Evolutionary conservation across 1,140 invertebrate species (phyloP), one percentile per base, ranked within the genome.

Genomic region (Sitobion miscanthi): DNA sequence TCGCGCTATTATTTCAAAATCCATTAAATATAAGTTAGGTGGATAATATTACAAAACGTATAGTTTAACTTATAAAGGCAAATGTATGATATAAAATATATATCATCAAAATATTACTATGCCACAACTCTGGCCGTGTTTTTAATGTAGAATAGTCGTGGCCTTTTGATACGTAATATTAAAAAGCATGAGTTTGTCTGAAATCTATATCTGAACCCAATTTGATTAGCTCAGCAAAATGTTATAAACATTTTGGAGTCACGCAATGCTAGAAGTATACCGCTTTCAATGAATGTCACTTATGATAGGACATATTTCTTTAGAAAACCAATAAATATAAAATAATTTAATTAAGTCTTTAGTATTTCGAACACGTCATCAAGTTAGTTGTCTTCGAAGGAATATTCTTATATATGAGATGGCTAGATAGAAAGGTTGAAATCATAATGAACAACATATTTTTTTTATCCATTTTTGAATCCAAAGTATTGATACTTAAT

Each of bases 311-410:
- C 42, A 90, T 90, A 90, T 90, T 90, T 90, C 54, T 45, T 69
- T 45, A 14, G 38, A 90, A 90, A 69, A 90, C 23, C 54, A 69
- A 69, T 45, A 90, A 90, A 90, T 69, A 90, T 17, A 90, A 90
- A 69, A 90, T 90, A 90, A 90, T 90, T 90, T 90, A 38, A 90
- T 90, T 69, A 45, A 69, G 89, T 90, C 54, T 90, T 90, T 62
- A 42, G 25, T 90, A 90, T 90, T 69, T 90, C 25, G 17, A 90
- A 69, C 57, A 90, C 54, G 89, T 45, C 54, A 90, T 42, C 54
- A 90, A 69, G 25, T 42, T 69, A 69, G 25, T 69, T 47, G 57
- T 90, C 42, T 17, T 90, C 25, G 38, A 30, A 21, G 25, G 30
- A n/a, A 30, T 2, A 20, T 45, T 20, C 54, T 69, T 35, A 69